A percentile compares a stretch with the other conserved stretches of the same genome.
These are phyloP conservation scores for Plotosus lineatus DNA, from an alignment of 2,113 vertebrate genomes.

Conservation along the genomic window DNA sequence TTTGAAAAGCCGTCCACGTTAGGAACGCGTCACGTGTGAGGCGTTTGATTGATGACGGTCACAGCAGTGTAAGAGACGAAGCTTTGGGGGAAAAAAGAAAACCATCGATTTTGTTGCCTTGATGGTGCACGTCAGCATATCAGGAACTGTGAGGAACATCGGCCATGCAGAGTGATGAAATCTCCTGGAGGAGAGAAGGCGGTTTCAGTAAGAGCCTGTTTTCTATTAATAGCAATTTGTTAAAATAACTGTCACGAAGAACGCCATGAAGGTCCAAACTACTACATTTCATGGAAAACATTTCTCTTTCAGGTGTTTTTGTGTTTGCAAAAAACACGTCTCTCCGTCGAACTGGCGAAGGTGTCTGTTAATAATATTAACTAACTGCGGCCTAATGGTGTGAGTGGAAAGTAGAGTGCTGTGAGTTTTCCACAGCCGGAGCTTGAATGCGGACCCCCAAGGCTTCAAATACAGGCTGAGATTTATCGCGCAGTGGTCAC, in stretches of 20 bases:
- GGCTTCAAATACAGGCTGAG: conserved; percentile 24
- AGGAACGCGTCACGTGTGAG: neutral
- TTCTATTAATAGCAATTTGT: neutral
- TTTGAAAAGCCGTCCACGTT: neutral
- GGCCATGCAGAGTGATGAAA: neutral
- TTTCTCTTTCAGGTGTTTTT: neutral
- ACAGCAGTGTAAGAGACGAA: neutral
- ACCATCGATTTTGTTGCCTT: neutral
- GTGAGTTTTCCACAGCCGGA: conserved; percentile 50
- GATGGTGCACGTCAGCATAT: neutral
- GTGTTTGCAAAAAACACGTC: neutral
- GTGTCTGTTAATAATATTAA: conserved; percentile 63
- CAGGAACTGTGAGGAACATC: neutral
- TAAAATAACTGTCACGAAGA: neutral
- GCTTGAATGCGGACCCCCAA: conserved; percentile 13
- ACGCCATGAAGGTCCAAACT: neutral
- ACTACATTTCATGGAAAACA: neutral
- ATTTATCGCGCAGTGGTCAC: conserved; percentile 47
- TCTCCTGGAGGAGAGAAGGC: neutral
- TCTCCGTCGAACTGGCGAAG: neutral
- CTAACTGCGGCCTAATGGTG: conserved; percentile 31
- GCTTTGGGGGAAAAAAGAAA: neutral
- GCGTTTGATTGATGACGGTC: neutral
- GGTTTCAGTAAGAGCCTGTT: neutral
- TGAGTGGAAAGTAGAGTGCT: conserved; percentile 26